phyloP scores from a whole-genome alignment of 2,113 vertebrate species.

The Hystrix brachyura region DNA sequence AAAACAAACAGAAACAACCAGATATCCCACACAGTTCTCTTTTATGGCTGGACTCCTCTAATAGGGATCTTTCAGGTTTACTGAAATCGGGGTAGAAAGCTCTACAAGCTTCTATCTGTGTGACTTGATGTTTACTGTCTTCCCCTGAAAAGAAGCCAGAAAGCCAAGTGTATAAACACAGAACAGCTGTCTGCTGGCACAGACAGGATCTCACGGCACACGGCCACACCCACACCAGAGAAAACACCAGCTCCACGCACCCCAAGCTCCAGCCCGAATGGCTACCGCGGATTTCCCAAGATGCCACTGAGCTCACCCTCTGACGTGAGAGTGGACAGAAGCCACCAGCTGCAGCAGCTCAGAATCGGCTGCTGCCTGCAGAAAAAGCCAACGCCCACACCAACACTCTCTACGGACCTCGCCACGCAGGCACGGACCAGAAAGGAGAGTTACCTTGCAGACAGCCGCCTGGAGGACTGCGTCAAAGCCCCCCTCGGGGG shows the following conservation, averaged over 20 bases:
- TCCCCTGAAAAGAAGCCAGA: not conserved
- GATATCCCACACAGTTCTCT: not conserved
- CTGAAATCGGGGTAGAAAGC: constrained; percentile 25
- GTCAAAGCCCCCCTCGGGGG: constrained; percentile 97
- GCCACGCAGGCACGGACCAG: accelerated
- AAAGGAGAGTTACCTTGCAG: constrained; percentile 92
- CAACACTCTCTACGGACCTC: not conserved
- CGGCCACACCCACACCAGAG: constrained; percentile 46
- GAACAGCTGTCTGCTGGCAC: constrained; percentile 69
- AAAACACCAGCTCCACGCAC: not conserved
- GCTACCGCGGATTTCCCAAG: not conserved
- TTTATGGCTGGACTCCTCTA: not conserved
- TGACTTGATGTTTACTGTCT: not conserved
- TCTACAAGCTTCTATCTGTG: not conserved
- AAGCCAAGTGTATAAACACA: constrained; percentile 19
- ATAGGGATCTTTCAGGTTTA: constrained; percentile 2
- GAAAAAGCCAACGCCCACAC: not conserved
- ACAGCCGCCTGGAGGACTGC: constrained; percentile 97
- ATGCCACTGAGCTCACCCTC: constrained; percentile 47
- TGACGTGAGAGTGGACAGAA: not conserved
- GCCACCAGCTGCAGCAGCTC: not conserved
- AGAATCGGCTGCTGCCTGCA: not conserved
- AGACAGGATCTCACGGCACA: not conserved
- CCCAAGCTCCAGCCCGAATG: not conserved
- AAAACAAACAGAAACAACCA: not conserved